Percentiles rank a stretch among this genome's conserved stretches.
Conservation (phyloP, 2,888 invertebrate species). For the Deilephila elpenor region DNA sequence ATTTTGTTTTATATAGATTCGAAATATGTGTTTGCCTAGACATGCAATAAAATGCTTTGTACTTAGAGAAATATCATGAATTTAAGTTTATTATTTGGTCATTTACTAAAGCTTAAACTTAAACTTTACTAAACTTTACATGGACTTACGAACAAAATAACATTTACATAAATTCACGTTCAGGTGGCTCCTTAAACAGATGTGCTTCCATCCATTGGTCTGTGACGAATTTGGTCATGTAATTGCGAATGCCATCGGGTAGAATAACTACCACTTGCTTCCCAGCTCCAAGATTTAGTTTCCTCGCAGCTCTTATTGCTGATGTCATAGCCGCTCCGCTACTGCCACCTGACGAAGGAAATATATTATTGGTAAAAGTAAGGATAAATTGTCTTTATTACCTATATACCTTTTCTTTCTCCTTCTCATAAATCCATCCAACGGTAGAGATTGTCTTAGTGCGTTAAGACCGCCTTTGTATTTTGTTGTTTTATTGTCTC, state of each 20-base stretch:
- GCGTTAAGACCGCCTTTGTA: too few relatives aligned
- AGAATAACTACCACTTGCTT: constrained; percentile 91
- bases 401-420: too few relatives aligned
- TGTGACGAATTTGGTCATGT: constrained; percentile 96
- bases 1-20: background rate
- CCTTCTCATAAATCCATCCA: too few relatives aligned
- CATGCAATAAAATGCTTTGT: too few relatives aligned
- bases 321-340: constrained; percentile 91
- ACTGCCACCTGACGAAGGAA: constrained; percentile 89
- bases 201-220: constrained; percentile 97
- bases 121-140: too few relatives aligned
- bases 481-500: too few relatives aligned
- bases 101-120: too few relatives aligned
- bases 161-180: constrained; percentile 54
- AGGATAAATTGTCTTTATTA: too few relatives aligned
- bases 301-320: constrained; percentile 89
- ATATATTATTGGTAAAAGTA: background rate
- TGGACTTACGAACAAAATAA: background rate
- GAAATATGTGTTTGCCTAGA: background rate
- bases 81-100: too few relatives aligned
- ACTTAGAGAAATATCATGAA: too few relatives aligned
- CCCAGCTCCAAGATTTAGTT: constrained; percentile 89
- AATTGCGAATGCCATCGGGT: constrained; percentile 97
- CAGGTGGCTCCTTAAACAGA: constrained; percentile 78
- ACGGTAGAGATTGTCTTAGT: too few relatives aligned